phyloP scores from a whole-genome alignment of 2,113 vertebrate species.

The Pycnonotus jocosus region DNA sequence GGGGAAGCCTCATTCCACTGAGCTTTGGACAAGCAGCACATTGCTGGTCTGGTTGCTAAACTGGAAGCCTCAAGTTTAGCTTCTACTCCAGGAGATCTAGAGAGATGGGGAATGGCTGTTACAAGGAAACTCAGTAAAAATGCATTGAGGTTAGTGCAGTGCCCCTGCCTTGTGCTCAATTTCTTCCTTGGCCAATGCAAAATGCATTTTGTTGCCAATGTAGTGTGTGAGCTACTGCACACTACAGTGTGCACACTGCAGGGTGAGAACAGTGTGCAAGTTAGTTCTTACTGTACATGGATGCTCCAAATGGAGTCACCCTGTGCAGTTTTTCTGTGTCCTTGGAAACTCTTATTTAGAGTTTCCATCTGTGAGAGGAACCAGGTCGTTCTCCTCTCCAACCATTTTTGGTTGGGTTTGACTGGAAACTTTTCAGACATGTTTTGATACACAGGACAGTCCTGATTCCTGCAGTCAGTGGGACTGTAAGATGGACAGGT shows the following conservation, averaged over 20 bases:
- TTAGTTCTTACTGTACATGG: neutral
- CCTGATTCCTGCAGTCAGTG: neutral
- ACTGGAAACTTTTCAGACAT: neutral
- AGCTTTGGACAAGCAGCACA: neutral
- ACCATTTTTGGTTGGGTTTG: neutral
- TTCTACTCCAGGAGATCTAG: neutral
- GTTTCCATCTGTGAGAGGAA: neutral
- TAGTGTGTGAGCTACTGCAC: accelerated
- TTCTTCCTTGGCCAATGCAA: neutral
- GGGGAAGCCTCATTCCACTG: neutral
- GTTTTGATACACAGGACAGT: neutral
- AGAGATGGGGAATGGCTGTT: accelerated
- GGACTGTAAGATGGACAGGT: neutral
- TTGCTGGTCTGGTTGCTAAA: neutral
- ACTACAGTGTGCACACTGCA: neutral
- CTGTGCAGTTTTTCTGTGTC: neutral
- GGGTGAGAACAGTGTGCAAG: neutral
- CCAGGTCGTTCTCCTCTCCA: neutral
- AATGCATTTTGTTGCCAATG: neutral
- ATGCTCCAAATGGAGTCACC: neutral
- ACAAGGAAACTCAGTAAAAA: neutral
- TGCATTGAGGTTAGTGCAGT: neutral
- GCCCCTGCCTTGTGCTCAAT: neutral
- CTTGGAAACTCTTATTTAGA: neutral
- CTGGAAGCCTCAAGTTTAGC: neutral